Conservation (phyloP, 37 sponge, comb jelly and placozoan genomes). For the Beroe forskalii region DNA sequence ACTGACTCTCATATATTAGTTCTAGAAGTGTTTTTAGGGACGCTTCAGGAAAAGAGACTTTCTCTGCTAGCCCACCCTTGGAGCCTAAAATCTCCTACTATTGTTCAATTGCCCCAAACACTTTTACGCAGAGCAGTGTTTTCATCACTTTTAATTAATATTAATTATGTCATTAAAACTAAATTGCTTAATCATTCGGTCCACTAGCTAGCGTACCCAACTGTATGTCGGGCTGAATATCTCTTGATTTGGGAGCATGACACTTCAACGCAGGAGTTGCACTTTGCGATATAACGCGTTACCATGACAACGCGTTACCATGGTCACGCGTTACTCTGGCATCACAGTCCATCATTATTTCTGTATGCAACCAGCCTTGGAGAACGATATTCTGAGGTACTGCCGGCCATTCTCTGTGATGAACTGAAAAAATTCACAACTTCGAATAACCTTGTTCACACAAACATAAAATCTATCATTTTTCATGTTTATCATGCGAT, state of each 20-base stretch:
- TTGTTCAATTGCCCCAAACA: no score
- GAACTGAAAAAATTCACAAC: neutral
- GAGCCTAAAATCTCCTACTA: no score
- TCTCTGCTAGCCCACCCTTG: no score
- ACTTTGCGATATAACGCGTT: no score
- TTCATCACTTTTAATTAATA: no score
- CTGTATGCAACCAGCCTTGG: conserved; percentile 59
- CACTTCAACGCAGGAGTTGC: neutral
- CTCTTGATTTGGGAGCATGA: no score
- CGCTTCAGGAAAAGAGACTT: no score
- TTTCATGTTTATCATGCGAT: no score
- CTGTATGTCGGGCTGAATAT: neutral
- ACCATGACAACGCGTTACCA: no score
- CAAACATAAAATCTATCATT: neutral
- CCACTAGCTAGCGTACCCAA: neutral
- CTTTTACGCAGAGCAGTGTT: no score
- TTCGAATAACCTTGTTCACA: neutral
- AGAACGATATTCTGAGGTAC: conserved; percentile 57
- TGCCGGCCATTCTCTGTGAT: conserved; percentile 43
- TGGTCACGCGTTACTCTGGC: neutral
- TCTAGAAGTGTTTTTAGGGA: no score
- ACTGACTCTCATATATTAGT: no score
- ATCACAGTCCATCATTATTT: neutral
- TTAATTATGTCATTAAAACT: conserved; percentile 60
- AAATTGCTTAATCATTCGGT: neutral